Evolutionary conservation across 2,113 vertebrate genomes (phyloP).

Genomic region (Chloebia gouldiae): DNA sequence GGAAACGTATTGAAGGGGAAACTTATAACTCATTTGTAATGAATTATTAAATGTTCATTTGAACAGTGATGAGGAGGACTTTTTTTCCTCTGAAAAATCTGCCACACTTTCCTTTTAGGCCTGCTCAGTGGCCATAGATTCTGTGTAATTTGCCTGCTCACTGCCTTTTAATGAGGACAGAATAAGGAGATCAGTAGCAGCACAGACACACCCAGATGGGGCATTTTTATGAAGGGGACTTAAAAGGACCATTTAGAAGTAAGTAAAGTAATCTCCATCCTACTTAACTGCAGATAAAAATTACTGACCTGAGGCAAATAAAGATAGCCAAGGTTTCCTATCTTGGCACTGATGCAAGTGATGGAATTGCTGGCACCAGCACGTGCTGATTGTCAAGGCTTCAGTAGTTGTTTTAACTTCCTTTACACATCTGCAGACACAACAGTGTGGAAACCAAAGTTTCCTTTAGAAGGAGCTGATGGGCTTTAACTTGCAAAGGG

Average conservation of each 20-base stretch:
- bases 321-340: neutral
- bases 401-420: neutral
- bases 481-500: neutral
- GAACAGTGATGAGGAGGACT: conserved; percentile 47
- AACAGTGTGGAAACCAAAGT: neutral
- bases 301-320: neutral
- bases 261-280: neutral
- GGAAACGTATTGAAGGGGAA: conserved; percentile 70
- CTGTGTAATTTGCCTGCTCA: conserved; percentile 23
- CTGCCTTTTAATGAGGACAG: conserved; percentile 32
- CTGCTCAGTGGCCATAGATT: conserved; percentile 37
- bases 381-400: neutral
- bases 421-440: neutral
- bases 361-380: neutral
- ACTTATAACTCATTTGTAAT: conserved; percentile 70
- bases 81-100: conserved; percentile 38
- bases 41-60: conserved; percentile 76
- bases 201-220: neutral
- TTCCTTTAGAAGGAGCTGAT: neutral
- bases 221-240: neutral
- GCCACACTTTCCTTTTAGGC: neutral
- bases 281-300: neutral
- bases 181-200: neutral
- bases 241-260: conserved; percentile 22
- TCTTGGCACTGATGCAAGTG: neutral